Percentiles rank a stretch among this genome's conserved stretches.
These are phyloP conservation scores for Abrostola tripartita DNA, from an alignment of 2,888 invertebrate genomes.

Conservation along the genomic window DNA sequence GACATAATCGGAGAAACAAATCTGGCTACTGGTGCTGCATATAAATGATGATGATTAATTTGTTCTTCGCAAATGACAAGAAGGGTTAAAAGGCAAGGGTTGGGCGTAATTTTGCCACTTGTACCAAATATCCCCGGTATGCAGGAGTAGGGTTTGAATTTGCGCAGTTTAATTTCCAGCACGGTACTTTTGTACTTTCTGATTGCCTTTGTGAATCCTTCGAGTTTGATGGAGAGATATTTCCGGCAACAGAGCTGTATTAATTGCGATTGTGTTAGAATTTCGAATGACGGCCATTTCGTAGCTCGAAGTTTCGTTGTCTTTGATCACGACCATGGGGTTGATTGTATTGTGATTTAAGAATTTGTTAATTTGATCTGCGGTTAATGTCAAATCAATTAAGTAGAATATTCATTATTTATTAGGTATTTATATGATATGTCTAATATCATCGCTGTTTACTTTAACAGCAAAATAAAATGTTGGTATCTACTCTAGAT, in stretches of 20 bases:
- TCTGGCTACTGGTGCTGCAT: conserved; percentile 87
- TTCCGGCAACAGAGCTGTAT: conserved; percentile 83
- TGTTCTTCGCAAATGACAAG: conserved; percentile 87
- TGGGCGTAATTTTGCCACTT: conserved; percentile 78
- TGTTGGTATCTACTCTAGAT: no score
- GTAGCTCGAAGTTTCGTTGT: conserved; percentile 61
- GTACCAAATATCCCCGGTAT: conserved; percentile 78
- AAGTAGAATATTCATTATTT: no score
- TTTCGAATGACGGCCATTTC: conserved; percentile 60
- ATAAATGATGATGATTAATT: conserved; percentile 89
- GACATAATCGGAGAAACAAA: conserved; percentile 88
- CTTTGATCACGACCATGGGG: conserved; percentile 70
- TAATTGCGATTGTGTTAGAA: conserved; percentile 81
- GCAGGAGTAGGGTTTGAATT: conserved; percentile 68
- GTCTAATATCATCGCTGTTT: no score
- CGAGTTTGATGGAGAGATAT: conserved; percentile 87
- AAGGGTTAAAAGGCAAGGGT: conserved; percentile 86
- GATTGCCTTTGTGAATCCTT: conserved; percentile 84
- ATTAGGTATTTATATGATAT: no score
- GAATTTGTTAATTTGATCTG: conserved; percentile 45
- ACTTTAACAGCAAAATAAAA: no score
- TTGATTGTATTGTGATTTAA: conserved; percentile 55
- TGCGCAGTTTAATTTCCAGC: conserved; percentile 79
- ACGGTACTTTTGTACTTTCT: conserved; percentile 77
- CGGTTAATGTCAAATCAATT: not conserved